Evolutionary conservation across 1,140 invertebrate species (phyloP), one percentile per base, ranked within the genome.

Genomic region (Drosophila hydei): DNA sequence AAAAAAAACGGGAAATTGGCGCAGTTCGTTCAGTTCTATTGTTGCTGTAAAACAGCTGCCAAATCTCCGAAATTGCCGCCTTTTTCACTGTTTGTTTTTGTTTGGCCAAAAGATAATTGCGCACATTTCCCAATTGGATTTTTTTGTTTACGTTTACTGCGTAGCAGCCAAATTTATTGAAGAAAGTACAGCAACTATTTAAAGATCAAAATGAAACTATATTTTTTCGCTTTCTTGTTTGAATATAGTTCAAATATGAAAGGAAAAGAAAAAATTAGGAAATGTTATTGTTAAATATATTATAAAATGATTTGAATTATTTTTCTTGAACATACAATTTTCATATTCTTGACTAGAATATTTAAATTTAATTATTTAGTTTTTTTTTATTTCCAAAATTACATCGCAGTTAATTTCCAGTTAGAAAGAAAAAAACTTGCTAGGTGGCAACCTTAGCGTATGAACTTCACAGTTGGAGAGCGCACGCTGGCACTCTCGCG

Each of bases 81-180:
- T 38, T 58, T 50, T 33, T 23, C 21, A 2, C 25, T 73, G 74
- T 81, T 87, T 81, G 73, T 80, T 85, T 87, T 81, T 77, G 74
- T 88, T 87, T 81, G 83, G 8, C 51, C 63, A 47, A 76, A 52
- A 63, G 23, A 81, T 58, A 56, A 65, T 8, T 48, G 51, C 60
- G 47, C 58, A 58, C 56, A 69, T 58, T 68, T 42, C 19, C 23
- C 48, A 36, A 36, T 54, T 42, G 19, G 18, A 21, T 14, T 16
- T 21, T 48, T 23, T 45, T 59, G 38, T 75, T 75, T 79, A 50
- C 59, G 38, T 64, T 61, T 58, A 59, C 40, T 43, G 48, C 25
- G n/a, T 42, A 25, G 36, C 36, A 27, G 4, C 3, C 23, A 55
- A 40, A 27, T 4, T 51, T 18, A 1, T 51, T 16, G 3, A 14